Percentiles rank a stretch among this genome's conserved stretches.
phyloP scores from a whole-genome alignment of 1,140 invertebrate genomes.

The Macrocentrus cingulum region DNA sequence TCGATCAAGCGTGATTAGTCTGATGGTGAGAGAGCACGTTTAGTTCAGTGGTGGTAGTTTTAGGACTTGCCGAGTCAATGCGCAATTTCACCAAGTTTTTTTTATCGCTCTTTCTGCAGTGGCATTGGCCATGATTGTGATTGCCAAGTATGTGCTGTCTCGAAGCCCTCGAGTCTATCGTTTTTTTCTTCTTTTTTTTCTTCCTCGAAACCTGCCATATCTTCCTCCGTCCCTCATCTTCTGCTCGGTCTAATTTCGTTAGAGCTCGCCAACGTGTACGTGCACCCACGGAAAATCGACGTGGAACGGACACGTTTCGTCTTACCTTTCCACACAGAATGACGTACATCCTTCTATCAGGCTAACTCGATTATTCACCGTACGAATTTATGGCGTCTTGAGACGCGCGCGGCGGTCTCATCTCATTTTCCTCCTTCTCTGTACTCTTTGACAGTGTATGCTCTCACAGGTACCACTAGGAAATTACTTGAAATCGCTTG shows the following conservation, averaged over 20 bases:
- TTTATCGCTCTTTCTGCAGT: neutral
- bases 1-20: slow-evolving; percentile 7
- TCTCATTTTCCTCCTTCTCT: neutral
- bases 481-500: no score
- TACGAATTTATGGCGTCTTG: slow-evolving; percentile 15
- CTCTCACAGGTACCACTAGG: no score
- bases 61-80: no score
- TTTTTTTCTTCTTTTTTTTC: slow-evolving; percentile 28
- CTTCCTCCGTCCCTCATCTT: neutral
- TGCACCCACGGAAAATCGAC: slow-evolving; percentile 31
- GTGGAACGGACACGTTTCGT: slow-evolving; percentile 31
- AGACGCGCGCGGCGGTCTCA: neutral
- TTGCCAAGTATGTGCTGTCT: slow-evolving; percentile 30
- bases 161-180: slow-evolving; percentile 16
- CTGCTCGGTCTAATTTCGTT: slow-evolving; percentile 39
- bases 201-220: neutral
- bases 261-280: slow-evolving; percentile 34
- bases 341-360: slow-evolving; percentile 9
- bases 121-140: slow-evolving; percentile 32
- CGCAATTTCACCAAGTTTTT: neutral
- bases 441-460: no score
- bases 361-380: slow-evolving; percentile 18
- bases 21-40: neutral
- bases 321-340: slow-evolving; percentile 21
- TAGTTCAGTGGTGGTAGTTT: no score